Evolutionary conservation across 1,140 invertebrate genomes (phyloP).

Genomic region (Macrocentrus cingulum): DNA sequence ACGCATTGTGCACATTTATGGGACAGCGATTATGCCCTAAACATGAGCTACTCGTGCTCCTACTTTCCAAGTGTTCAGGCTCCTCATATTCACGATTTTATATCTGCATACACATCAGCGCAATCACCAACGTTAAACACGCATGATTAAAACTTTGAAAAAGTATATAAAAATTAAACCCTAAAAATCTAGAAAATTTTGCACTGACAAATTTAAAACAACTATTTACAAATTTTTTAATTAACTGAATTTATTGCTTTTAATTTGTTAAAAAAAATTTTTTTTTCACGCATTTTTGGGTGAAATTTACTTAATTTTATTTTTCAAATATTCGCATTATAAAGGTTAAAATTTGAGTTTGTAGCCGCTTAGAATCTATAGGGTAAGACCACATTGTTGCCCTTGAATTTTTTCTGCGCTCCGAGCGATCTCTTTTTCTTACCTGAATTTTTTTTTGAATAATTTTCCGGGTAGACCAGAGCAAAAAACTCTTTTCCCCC

Average conservation of each 20-base stretch:
- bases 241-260: no score
- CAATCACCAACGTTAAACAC: background rate
- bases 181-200: no score
- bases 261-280: no score
- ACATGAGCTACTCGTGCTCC: conserved; percentile 31
- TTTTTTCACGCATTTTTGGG: no score
- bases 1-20: conserved; percentile 56
- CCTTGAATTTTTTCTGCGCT: background rate
- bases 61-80: background rate
- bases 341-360: no score
- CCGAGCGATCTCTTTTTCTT: conserved; percentile 26
- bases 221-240: no score
- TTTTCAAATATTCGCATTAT: no score
- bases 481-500: conserved; percentile 14
- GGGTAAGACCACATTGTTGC: background rate
- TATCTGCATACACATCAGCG: background rate
- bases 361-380: no score
- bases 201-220: no score
- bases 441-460: conserved; percentile 31
- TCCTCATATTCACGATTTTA: conserved; percentile 12
- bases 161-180: no score
- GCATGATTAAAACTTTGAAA: no score
- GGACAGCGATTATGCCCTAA: conserved; percentile 53
- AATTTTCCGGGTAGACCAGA: conserved; percentile 22
- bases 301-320: no score